Evolutionary conservation across 2,113 vertebrate genomes (phyloP), one percentile per base, ranked within the genome.

Genomic region (Antechinus stuartii): DNA sequence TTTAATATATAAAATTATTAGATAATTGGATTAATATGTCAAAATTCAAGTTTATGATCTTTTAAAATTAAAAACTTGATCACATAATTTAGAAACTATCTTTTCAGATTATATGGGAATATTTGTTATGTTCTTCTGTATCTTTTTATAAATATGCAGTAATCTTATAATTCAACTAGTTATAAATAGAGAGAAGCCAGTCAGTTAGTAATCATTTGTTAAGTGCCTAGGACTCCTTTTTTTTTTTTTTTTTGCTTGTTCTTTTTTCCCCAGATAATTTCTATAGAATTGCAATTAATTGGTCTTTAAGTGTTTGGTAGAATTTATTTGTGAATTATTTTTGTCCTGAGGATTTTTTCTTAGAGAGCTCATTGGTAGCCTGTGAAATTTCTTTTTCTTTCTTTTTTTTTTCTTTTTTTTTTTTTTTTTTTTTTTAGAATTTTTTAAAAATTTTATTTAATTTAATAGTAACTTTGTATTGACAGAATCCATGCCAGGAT

Each of bases 11-110:
- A 89, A 95, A 95, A 47, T 27, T 54, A 97, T 94, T 52, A 93
- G 97, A 91, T 54, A 90, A 96, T 98, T 96, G 95, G 97, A 30
- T 42, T 96, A 68, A 55, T 97, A 52, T 90, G 97, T 53, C 93
- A 55, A 93, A 55, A 93, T 91, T 97, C 76, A 96, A 95, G 53
- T 94, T 96, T 92, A 96, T 96, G 47, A 6, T 95, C 93, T 97
- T 93, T 84, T 49, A 90, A 68, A 9, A 0, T 95, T 93, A 95
- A 54, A 53, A 93, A 93, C 55, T 54, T 90, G n/a, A 94, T 92
- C 26, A 94, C 89, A 61, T 84, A 93, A 76, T 95, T 76, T 96
- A 92, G n/a, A 50, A 84, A 53, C 11, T 89, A 91, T 92, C 19
- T 76, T 95, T 94, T 76, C 24, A 89, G 35, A 92, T 93, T 93